Percentiles rank a stretch among this genome's conserved stretches.
phyloP scores from a whole-genome alignment of 2,888 invertebrate genomes.

The Biston betularia region DNA sequence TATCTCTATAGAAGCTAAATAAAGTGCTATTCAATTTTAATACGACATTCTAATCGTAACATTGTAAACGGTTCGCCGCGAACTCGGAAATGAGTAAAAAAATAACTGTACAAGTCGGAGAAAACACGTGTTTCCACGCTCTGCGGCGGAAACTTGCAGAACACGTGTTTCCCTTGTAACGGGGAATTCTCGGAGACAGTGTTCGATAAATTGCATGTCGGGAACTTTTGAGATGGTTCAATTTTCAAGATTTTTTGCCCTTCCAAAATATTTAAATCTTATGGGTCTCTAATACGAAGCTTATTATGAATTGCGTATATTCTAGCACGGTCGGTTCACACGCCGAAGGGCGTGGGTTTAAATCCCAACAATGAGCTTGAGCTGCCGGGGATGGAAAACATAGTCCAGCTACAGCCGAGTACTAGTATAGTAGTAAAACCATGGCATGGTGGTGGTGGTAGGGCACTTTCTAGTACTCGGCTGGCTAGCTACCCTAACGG shows the following conservation, averaged over 20 bases:
- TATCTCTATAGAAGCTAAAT: no score
- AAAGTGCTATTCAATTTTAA: background rate
- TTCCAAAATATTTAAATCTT: background rate
- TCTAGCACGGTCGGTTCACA: no score
- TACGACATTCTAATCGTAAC: conserved; percentile 15
- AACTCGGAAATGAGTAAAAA: background rate
- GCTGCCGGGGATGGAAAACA: no score
- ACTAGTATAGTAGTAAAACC: no score
- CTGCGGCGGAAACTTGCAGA: conserved; percentile 16
- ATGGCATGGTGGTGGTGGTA: no score
- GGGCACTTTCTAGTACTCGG: no score
- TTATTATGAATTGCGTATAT: background rate
- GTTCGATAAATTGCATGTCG: conserved; percentile 25
- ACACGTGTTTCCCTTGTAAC: conserved; percentile 24
- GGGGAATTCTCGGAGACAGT: conserved; percentile 8
- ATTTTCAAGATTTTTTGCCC: background rate
- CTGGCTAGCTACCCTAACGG: no score
- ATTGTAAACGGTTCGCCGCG: background rate
- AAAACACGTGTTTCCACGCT: background rate
- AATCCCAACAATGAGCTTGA: no score
- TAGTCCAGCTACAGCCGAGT: no score
- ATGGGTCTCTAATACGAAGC: background rate
- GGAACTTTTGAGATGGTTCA: background rate
- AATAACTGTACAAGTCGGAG: conserved; percentile 5
- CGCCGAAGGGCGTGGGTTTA: no score